phyloP scores from a whole-genome alignment of 1,140 invertebrate genomes.

The Sesamia nonagrioides region DNA sequence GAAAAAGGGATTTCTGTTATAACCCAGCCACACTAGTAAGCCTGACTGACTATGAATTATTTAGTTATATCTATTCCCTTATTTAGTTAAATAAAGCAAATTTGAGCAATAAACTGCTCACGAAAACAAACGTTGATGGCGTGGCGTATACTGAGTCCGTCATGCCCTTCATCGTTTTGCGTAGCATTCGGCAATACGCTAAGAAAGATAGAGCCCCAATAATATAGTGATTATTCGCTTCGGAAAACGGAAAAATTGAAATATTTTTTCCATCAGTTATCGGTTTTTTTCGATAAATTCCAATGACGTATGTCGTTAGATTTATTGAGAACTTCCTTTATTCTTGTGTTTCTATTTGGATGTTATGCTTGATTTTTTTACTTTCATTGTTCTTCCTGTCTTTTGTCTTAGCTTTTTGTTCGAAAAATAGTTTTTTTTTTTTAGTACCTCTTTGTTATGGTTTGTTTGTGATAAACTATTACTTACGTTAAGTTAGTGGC shows the following conservation, averaged over 20 bases:
- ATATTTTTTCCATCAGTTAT: slow-evolving; percentile 30
- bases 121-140: background rate
- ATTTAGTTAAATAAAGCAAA: no score
- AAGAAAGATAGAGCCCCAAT: slow-evolving; percentile 38
- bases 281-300: slow-evolving; percentile 46
- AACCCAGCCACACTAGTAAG: no score
- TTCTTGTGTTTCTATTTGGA: slow-evolving; percentile 9
- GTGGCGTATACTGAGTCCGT: slow-evolving; percentile 25
- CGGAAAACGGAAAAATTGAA: slow-evolving; percentile 30
- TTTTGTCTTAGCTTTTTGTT: background rate
- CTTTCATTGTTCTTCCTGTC: background rate
- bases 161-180: slow-evolving; percentile 37
- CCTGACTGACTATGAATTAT: no score
- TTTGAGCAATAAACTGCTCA: background rate
- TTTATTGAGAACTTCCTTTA: slow-evolving; percentile 25
- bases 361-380: background rate
- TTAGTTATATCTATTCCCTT: no score
- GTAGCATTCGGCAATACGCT: slow-evolving; percentile 39
- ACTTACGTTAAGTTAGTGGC: no score
- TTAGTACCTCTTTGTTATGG: background rate
- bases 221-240: slow-evolving; percentile 42
- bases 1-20: no score
- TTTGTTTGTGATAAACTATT: background rate
- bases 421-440: background rate
- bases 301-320: slow-evolving; percentile 13